phyloP scores from a whole-genome alignment of 2,797 vertebrate species.

The Ficedula albicollis region DNA sequence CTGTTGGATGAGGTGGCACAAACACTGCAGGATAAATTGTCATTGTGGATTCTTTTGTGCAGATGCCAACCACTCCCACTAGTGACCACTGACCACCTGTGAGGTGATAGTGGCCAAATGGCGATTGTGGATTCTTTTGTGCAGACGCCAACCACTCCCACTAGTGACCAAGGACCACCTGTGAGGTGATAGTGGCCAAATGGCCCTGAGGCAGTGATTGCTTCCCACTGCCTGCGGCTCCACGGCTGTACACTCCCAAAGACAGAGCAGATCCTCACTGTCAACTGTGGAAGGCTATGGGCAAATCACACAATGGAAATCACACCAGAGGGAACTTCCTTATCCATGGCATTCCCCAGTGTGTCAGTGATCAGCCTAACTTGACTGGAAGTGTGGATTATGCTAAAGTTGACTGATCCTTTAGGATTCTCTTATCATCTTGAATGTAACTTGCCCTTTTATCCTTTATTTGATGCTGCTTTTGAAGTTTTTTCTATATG shows the following conservation, averaged over 20 bases:
- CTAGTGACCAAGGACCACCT: rapidly evolving
- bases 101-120: not conserved
- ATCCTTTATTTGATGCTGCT: not conserved
- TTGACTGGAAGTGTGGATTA: not conserved
- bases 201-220: not conserved
- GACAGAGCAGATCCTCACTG: rapidly evolving
- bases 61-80: not conserved
- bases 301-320: not conserved
- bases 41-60: not conserved
- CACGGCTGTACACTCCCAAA: not conserved
- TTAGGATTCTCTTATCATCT: not conserved
- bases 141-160: not conserved
- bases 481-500: not conserved
- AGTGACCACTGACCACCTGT: not conserved
- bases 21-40: not conserved
- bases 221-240: not conserved
- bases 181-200: not conserved
- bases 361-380: not conserved
- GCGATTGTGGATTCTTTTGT: not conserved
- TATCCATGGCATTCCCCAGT: not conserved
- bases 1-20: not conserved
- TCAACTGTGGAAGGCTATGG: not conserved
- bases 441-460: not conserved
- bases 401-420: not conserved
- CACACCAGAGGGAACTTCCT: not conserved